Percentiles rank a stretch among this genome's conserved stretches.
Evolutionary conservation across 2,113 vertebrate genomes (phyloP).

Genomic region (Callithrix jacchus): DNA sequence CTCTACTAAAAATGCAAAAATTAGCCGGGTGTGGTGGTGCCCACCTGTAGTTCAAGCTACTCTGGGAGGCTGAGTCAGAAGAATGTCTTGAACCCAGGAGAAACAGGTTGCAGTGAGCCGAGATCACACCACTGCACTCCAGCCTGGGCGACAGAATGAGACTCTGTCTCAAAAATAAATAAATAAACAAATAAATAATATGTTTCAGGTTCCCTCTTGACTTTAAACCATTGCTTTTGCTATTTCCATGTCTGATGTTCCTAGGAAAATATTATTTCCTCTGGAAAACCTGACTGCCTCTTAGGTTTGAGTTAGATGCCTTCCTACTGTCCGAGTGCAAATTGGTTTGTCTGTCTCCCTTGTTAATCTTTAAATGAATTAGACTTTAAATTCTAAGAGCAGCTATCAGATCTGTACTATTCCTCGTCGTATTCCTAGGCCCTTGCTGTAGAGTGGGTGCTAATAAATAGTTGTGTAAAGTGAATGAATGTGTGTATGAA

Average conservation of each 20-base stretch:
- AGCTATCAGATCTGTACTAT: not conserved
- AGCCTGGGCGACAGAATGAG: too few species aligned
- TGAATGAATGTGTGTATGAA: conserved; percentile 28
- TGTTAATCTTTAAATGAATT: not conserved
- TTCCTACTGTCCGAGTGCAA: not conserved
- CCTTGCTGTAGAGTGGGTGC: not conserved
- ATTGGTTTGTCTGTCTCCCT: not conserved
- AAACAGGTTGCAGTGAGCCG: too few species aligned
- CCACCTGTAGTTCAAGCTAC: too few species aligned
- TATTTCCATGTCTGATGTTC: not conserved
- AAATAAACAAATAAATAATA: not conserved
- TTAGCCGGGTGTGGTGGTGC: too few species aligned
- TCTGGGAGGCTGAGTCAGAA: too few species aligned
- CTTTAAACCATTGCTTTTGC: not conserved
- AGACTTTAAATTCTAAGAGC: not conserved
- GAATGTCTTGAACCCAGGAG: too few species aligned
- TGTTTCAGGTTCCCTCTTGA: not conserved
- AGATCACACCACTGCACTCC: too few species aligned
- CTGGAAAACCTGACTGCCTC: not conserved
- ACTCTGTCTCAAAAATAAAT: too few species aligned
- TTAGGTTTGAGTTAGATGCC: not conserved
- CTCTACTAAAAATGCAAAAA: too few species aligned
- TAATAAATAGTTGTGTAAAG: conserved; percentile 27
- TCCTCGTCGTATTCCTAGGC: not conserved
- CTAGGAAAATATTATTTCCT: not conserved